Percentiles rank a stretch among this genome's conserved stretches.
Conservation (phyloP, 2,113 vertebrate genomes). For the Gymnocephalus cernua region DNA sequence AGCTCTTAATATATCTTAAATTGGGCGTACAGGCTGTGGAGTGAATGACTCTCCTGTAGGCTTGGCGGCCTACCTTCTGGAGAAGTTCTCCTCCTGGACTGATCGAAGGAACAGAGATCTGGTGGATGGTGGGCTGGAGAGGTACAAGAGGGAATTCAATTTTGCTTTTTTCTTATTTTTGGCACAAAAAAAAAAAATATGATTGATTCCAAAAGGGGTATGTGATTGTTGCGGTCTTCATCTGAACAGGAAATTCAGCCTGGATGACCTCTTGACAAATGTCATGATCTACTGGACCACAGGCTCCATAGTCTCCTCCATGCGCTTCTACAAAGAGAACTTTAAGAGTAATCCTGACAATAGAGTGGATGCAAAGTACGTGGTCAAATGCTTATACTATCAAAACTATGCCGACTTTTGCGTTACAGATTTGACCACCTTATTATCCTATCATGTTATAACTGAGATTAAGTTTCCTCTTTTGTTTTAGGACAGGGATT, state of each 20-base stretch:
- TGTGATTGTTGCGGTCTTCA: neutral
- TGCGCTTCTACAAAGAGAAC: constrained; percentile 93
- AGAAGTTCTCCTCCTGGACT: constrained; percentile 92
- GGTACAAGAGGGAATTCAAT: constrained; percentile 70
- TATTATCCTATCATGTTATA: neutral
- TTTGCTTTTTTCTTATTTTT: neutral
- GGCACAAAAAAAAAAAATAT: too few species aligned
- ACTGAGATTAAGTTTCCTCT: neutral
- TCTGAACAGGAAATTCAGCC: constrained; percentile 85
- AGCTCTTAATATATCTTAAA: neutral
- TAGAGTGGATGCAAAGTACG: constrained; percentile 77
- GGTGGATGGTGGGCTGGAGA: constrained; percentile 88
- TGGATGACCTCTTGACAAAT: constrained; percentile 90
- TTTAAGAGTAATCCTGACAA: constrained; percentile 40
- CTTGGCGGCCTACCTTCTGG: constrained; percentile 90
- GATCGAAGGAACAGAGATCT: constrained; percentile 79
- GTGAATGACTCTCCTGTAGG: constrained; percentile 90
- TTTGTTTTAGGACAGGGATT: constrained; percentile 77
- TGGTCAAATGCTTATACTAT: neutral
- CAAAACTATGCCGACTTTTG: neutral
- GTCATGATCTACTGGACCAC: constrained; percentile 94
- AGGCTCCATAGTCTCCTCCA: constrained; percentile 87
- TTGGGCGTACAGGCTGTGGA: constrained; percentile 83
- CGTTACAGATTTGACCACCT: neutral
- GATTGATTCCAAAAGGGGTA: neutral